Evolutionary conservation across 2,797 vertebrate genomes (phyloP).

Genomic region (Chaetophractus vellerosus): DNA sequence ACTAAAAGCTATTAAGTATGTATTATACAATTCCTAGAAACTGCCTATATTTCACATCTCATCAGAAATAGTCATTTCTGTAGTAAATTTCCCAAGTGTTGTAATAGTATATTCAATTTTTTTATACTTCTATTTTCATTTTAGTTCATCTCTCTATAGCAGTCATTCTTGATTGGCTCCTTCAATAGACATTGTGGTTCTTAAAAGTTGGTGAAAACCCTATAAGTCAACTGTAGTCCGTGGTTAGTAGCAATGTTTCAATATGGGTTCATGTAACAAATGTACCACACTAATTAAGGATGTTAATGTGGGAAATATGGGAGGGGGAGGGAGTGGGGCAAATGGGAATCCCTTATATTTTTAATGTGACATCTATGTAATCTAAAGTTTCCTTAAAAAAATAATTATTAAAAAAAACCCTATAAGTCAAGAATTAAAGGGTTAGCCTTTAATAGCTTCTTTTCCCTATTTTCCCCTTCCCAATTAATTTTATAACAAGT

Average conservation of each 20-base stretch:
- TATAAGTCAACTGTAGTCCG: background rate
- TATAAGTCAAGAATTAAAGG: conserved; percentile 44
- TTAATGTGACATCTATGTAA: too few species aligned
- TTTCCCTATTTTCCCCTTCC: background rate
- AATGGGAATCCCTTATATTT: too few species aligned
- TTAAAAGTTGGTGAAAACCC: background rate
- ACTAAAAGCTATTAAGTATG: conserved; percentile 28
- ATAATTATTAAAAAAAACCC: background rate
- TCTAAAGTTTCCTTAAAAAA: too few species aligned
- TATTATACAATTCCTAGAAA: background rate
- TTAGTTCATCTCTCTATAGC: background rate
- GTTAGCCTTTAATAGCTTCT: background rate
- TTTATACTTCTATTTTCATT: background rate
- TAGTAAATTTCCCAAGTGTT: background rate
- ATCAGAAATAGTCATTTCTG: conserved; percentile 49
- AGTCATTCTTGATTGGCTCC: background rate
- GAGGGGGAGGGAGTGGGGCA: too few species aligned
- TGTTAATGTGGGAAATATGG: too few species aligned
- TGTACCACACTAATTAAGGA: too few species aligned
- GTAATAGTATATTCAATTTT: background rate
- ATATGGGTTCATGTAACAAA: too few species aligned
- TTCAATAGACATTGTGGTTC: background rate
- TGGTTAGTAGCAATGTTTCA: too few species aligned
- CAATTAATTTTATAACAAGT: conserved; percentile 51
- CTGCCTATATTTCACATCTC: background rate